Conservation (phyloP, 2,113 vertebrate species). For the Ailurus styani region DNA sequence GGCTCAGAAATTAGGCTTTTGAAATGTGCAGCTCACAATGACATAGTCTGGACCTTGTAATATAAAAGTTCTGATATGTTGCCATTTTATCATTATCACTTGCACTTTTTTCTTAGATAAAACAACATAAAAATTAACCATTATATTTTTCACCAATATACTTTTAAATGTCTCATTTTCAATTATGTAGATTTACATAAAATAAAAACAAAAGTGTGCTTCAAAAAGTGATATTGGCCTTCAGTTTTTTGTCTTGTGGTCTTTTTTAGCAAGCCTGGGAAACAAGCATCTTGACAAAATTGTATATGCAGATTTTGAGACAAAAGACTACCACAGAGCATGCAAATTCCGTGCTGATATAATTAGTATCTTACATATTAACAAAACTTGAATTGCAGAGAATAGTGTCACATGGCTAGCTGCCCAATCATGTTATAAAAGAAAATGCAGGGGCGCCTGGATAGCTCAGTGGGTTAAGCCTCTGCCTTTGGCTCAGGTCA, state of each 20-base stretch:
- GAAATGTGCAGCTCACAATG: background rate
- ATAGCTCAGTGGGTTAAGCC: too few species aligned
- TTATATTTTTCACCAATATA: slow-evolving; percentile 65
- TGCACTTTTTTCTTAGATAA: slow-evolving; percentile 44
- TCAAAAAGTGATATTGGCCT: background rate
- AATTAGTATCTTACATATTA: slow-evolving; percentile 76
- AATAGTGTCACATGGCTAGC: slow-evolving; percentile 55
- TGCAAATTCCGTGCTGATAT: slow-evolving; percentile 44
- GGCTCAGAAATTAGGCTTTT: slow-evolving; percentile 25
- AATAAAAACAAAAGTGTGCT: slow-evolving; percentile 54
- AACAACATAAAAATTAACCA: slow-evolving; percentile 75
- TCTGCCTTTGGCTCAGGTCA: too few species aligned
- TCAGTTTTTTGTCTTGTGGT: slow-evolving; percentile 54
- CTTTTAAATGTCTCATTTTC: slow-evolving; percentile 75
- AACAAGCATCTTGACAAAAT: slow-evolving; percentile 71
- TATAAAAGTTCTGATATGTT: background rate
- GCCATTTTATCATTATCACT: background rate
- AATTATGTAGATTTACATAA: slow-evolving; percentile 52
- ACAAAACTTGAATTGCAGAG: slow-evolving; percentile 59
- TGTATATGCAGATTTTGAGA: slow-evolving; percentile 53
- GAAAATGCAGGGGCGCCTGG: too few species aligned
- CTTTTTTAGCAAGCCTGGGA: slow-evolving; percentile 56
- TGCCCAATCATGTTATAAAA: slow-evolving; percentile 59
- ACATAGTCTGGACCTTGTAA: background rate
- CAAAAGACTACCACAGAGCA: slow-evolving; percentile 58